Base-by-base conservation (phyloP, 1,140 invertebrate genomes). In the Drosophila sturtevanti region DNA sequence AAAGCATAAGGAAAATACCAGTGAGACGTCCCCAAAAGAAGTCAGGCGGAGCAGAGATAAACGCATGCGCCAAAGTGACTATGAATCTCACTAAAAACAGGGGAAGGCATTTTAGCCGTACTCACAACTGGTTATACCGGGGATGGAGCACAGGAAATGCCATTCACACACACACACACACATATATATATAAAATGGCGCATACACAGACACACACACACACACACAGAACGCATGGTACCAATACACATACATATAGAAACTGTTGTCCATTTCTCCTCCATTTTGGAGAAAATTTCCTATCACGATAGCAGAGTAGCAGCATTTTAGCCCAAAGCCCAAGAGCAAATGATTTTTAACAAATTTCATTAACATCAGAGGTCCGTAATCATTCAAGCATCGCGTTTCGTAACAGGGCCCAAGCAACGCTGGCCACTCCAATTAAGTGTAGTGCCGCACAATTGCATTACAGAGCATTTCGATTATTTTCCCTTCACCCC, bases 291-390 rank as follows among this genome's bases (percentile, higher is more conserved):
- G 85, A 89, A 71, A 89, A 89, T 89, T 79, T 89, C 85, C 85
- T 85, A 37, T 18, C 56, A 35, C 44, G 16, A 68, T 78, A 59
- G 74, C 71, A 68, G 48, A 68, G 48, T 68, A 38, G 64, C 52
- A 24, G 66, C 52, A 68, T 78, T 75, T 31, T 72, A 65, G 51
- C 68, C 48, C 65, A 66, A 63, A 65, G 41, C 41, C 41, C 27
- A 27, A 68, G 70, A 86, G 81, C 72, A 90, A 86, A 79, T 82
- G 84, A 89, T 89, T 87, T 90, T 90, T 89, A 80, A 89, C 89
- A 90, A 89, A 87, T 90, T 89, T 84, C 85, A 89, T 89, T 91
- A 90, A 89, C 85, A 85, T 89, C 89, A 91, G 89, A 91, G 89
- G 85, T 84, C 77, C 79, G 89, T 90, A 91, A 91, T 91, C 89